Percentiles rank a stretch among this genome's conserved stretches.
phyloP scores from a whole-genome alignment of 2,888 invertebrate genomes.

The Andrena praecox region DNA sequence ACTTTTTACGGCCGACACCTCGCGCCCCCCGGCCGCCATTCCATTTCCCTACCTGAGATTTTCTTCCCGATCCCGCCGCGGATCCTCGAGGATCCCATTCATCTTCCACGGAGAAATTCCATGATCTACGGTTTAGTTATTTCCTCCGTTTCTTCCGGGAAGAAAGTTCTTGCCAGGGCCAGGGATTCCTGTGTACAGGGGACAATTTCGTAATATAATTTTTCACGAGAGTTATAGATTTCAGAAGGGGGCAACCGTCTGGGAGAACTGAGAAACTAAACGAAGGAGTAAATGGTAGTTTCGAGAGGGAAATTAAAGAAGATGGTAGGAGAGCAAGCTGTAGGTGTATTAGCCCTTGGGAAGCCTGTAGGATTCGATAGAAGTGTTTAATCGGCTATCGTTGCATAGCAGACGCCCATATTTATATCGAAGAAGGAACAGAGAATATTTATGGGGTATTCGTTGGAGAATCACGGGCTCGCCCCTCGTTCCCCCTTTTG shows the following conservation, averaged over 20 bases:
- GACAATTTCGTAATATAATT: conserved; percentile 13
- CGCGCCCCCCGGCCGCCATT: conserved; percentile 25
- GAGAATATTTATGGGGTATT: conserved; percentile 79
- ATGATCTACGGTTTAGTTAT: conserved; percentile 35
- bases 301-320: not conserved
- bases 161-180: conserved; percentile 26
- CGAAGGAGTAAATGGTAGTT: not conserved
- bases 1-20: conserved; percentile 62
- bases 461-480: conserved; percentile 66
- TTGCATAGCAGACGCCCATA: conserved; percentile 63
- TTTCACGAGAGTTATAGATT: conserved; percentile 2
- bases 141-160: not conserved
- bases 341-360: no score
- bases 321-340: no score
- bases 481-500: conserved; percentile 60
- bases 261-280: not conserved
- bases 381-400: conserved; percentile 68
- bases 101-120: conserved; percentile 44
- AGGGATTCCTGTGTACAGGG: not conserved
- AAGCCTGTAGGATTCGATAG: conserved; percentile 15
- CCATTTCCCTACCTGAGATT: conserved; percentile 62
- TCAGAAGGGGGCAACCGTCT: no score
- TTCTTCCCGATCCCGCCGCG: conserved; percentile 38
- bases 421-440: conserved; percentile 61
- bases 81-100: conserved; percentile 44